Conservation (phyloP, 2,113 vertebrate genomes). For the Lagenorhynchus albirostris region DNA sequence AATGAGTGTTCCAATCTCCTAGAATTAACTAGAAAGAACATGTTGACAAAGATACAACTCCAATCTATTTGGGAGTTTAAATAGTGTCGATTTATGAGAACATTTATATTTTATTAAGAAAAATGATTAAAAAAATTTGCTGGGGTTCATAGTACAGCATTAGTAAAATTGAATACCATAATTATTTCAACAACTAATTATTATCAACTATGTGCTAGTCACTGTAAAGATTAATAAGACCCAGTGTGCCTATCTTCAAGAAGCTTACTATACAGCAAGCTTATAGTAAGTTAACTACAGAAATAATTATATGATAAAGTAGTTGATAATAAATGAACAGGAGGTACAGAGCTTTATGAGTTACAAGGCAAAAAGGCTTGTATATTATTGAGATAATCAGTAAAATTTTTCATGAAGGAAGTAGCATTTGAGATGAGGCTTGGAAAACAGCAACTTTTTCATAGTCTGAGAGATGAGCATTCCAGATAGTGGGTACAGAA, state of each 20-base stretch:
- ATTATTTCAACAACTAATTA: background rate
- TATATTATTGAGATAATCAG: background rate
- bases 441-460: background rate
- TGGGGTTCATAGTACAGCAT: background rate
- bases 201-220: background rate
- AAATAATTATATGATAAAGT: background rate
- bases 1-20: background rate
- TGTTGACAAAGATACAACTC: conserved; percentile 22
- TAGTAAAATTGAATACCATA: background rate
- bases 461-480: background rate
- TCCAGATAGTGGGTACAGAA: background rate
- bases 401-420: conserved; percentile 18
- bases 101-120: background rate
- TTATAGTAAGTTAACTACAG: background rate
- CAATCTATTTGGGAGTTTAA: conserved; percentile 5
- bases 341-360: background rate
- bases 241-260: background rate
- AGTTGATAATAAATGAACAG: background rate
- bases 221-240: background rate
- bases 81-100: background rate
- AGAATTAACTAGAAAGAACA: conserved; percentile 27
- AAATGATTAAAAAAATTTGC: background rate
- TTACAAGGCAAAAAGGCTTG: background rate
- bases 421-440: background rate
- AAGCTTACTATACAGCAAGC: background rate